A percentile compares a stretch with the other conserved stretches of the same genome.
Evolutionary conservation across 2,888 invertebrate genomes (phyloP).

Genomic region (Hoplodrina ambigua): DNA sequence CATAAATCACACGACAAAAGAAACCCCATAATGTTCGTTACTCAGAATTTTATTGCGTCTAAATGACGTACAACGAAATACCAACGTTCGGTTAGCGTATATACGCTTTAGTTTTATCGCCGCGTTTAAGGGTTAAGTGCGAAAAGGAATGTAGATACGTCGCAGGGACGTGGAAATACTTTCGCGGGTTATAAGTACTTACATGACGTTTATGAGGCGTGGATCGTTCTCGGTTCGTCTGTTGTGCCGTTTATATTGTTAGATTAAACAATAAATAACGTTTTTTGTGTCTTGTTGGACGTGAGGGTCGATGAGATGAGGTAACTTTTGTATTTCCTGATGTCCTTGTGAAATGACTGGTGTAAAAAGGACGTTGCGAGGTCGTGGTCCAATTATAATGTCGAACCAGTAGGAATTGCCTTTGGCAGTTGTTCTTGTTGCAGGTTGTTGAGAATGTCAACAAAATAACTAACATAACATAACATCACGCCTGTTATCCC

Average conservation of each 20-base stretch:
- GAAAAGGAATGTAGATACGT: conserved; percentile 72
- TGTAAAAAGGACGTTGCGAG: too few species aligned
- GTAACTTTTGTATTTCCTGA: background rate
- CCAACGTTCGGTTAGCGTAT: conserved; percentile 63
- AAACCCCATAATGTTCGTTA: conserved; percentile 67
- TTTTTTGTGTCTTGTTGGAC: conserved; percentile 11
- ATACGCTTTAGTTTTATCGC: conserved; percentile 76
- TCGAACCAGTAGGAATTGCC: too few species aligned
- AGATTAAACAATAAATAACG: conserved; percentile 50
- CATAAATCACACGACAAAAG: conserved; percentile 69
- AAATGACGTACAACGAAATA: conserved; percentile 69
- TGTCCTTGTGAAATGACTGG: too few species aligned
- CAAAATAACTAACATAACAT: too few species aligned
- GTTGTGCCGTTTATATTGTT: conserved; percentile 42
- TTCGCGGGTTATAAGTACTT: conserved; percentile 60
- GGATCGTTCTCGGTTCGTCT: conserved; percentile 65
- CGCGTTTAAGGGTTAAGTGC: conserved; percentile 75
- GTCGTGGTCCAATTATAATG: too few species aligned
- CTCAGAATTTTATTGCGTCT: conserved; percentile 72
- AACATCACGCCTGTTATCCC: too few species aligned
- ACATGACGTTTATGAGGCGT: conserved; percentile 56
- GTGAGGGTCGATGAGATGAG: background rate
- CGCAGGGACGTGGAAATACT: conserved; percentile 66
- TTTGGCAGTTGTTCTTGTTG: too few species aligned
- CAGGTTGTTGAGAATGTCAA: too few species aligned